phyloP scores from a whole-genome alignment of 2,113 vertebrate genomes.

The Lampris incognitus region DNA sequence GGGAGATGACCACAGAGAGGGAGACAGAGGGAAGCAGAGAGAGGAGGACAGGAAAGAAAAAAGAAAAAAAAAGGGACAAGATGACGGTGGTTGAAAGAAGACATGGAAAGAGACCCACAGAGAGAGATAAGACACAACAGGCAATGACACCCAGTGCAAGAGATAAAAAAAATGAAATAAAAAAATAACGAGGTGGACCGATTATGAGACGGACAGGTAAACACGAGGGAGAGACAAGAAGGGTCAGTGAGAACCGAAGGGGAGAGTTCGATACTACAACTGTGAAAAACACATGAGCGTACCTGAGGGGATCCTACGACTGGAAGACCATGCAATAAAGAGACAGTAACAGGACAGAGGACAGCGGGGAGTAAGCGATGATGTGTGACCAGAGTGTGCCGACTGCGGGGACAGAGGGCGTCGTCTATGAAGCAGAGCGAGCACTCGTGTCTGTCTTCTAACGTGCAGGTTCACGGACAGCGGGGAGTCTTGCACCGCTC shows the following conservation, averaged over 20 bases:
- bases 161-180: conserved; percentile 34
- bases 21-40: conserved; percentile 20
- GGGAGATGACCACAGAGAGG: conserved; percentile 28
- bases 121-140: conserved; percentile 41
- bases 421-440: conserved; percentile 34
- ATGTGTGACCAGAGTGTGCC: conserved; percentile 45
- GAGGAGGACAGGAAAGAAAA: conserved; percentile 9
- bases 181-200: conserved; percentile 21
- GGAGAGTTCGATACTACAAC: conserved; percentile 49
- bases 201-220: conserved; percentile 20
- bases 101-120: conserved; percentile 31
- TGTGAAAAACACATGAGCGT: conserved; percentile 40
- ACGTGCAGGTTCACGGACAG: conserved; percentile 53
- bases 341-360: conserved; percentile 21
- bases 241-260: conserved; percentile 50
- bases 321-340: conserved; percentile 53
- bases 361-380: conserved; percentile 28
- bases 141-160: conserved; percentile 30
- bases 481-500: conserved; percentile 29
- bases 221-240: conserved; percentile 41
- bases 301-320: conserved; percentile 21
- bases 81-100: not conserved
- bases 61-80: not conserved
- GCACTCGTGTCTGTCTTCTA: conserved; percentile 16
- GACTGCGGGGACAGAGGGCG: conserved; percentile 25